Conservation (phyloP, 2,888 invertebrate genomes). For the Rhagium mordax region DNA sequence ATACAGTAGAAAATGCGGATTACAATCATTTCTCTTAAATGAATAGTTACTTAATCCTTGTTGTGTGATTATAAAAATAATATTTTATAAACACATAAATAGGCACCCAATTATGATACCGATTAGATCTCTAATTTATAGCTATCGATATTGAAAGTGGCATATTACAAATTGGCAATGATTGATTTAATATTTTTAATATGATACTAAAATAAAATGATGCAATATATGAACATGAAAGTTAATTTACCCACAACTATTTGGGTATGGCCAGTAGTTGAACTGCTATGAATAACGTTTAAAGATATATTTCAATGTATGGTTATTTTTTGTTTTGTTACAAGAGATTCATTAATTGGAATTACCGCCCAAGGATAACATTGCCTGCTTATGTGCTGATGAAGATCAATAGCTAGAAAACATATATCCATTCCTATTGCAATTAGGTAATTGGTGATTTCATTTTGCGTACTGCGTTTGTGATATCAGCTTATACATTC, state of each 20-base stretch:
- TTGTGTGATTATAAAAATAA: not conserved
- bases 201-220: not conserved
- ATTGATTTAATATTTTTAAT: conserved; percentile 1
- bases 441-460: too few species aligned
- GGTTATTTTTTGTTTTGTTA: too few species aligned
- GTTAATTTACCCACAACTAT: not conserved
- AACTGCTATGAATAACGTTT: too few species aligned
- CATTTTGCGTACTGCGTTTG: too few species aligned
- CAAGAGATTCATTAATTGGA: too few species aligned
- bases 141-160: not conserved
- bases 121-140: not conserved
- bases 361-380: too few species aligned
- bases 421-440: too few species aligned
- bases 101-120: not conserved
- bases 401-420: too few species aligned
- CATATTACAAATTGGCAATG: not conserved
- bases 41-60: not conserved
- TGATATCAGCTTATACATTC: too few species aligned
- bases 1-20: not conserved
- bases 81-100: not conserved
- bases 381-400: too few species aligned
- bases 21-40: not conserved
- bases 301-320: too few species aligned
- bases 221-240: not conserved
- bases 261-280: not conserved